These are phyloP conservation scores for Pheucticus melanocephalus DNA, from an alignment of 2,113 vertebrate species.

Conservation along the genomic window DNA sequence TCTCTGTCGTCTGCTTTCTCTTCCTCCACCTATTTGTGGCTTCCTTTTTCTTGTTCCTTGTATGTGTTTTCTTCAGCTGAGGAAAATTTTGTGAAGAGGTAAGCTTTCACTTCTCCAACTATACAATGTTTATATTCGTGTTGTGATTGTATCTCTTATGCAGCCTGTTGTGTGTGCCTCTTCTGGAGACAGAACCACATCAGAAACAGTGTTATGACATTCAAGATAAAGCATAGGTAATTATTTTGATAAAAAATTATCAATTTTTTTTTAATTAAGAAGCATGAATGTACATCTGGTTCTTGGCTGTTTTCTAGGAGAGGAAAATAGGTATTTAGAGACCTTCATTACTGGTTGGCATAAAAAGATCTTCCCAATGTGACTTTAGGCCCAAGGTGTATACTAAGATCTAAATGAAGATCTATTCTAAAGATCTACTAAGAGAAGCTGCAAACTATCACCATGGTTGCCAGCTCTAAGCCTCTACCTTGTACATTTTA, in stretches of 20 bases:
- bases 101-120: not conserved
- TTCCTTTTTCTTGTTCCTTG: not conserved
- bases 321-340: not conserved
- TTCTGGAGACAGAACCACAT: not conserved
- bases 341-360: not conserved
- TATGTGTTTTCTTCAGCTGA: not conserved
- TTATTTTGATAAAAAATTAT: not conserved
- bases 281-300: not conserved
- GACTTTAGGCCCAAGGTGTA: not conserved
- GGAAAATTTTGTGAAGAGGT: not conserved
- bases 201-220: not conserved
- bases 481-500: not conserved
- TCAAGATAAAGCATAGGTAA: not conserved
- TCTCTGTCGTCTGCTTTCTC: not conserved
- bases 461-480: not conserved
- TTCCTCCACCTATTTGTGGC: not conserved
- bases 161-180: not conserved
- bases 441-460: not conserved
- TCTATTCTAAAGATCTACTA: not conserved
- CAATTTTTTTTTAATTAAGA: not conserved
- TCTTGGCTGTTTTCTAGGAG: not conserved
- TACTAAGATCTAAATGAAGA: not conserved
- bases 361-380: not conserved
- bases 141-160: not conserved
- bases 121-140: rapidly evolving